Base-by-base conservation (phyloP, 2,888 invertebrate species). In the Villa cingulata region DNA sequence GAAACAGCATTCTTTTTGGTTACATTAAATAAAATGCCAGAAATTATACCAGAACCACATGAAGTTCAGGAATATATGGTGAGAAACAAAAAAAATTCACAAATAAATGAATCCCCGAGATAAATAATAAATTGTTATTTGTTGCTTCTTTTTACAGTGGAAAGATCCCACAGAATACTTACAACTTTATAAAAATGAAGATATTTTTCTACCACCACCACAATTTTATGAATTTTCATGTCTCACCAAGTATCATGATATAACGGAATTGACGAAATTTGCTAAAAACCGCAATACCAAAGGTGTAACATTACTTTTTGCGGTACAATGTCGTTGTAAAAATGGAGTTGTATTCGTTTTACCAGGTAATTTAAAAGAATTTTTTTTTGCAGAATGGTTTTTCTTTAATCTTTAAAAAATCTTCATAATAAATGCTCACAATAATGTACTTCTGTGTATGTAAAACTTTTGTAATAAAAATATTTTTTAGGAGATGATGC, bases 61-160 rank as follows among this genome's bases (percentile, higher is more conserved):
- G 81, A 83, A 70, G 74, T 78, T 43, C 57, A 57, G 18, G 57
- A 60, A 39, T 60, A 48, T 53, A 52, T 59, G 47, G 67, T 38
- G 23, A 38, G 32, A 36, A 16, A 27, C n/a, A n/a, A n/a, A n/a
- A n/a, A n/a, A n/a, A n/a, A n/a, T n/a, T n/a, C n/a, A n/a, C n/a
- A n/a, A n/a, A n/a, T n/a, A n/a, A n/a, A n/a, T n/a, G n/a, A n/a
- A n/a, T n/a, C n/a, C n/a, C n/a, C n/a, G n/a, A n/a, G n/a, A n/a
- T n/a, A n/a, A n/a, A n/a, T n/a, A n/a, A n/a, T n/a, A n/a, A n/a
- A n/a, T n/a, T n/a, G n/a, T n/a, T n/a, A n/a, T n/a, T n/a, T n/a
- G n/a, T n/a, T n/a, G n/a, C n/a, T n/a, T n/a, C n/a, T n/a, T n/a
- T 43, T 72, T 74, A 29, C 60, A 86, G 86, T 87, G 86, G 86